These are phyloP conservation scores for Nasonia vitripennis DNA, from an alignment of 1,140 invertebrate genomes.

Conservation along the genomic window DNA sequence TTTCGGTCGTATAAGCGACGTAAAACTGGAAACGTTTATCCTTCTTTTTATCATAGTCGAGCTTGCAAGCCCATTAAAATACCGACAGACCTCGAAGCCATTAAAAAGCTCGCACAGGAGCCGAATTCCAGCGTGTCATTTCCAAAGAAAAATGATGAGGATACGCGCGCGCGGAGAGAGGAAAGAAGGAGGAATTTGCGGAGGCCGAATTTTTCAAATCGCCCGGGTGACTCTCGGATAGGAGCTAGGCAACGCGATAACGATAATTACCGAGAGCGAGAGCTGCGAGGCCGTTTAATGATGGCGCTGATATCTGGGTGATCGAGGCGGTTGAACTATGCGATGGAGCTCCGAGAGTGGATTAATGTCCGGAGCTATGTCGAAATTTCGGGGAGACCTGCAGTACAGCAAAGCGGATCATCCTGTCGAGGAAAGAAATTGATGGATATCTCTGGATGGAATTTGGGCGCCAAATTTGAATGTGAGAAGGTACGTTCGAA, in stretches of 20 bases:
- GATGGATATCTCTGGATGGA: not conserved
- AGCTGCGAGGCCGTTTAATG: slow-evolving; percentile 3
- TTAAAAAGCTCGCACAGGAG: not conserved
- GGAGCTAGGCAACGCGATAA: slow-evolving; percentile 17
- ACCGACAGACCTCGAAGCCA: not conserved
- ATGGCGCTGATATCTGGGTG: not conserved
- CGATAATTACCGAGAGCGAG: slow-evolving; percentile 18
- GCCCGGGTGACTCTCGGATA: not conserved
- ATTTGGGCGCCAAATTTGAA: not conserved
- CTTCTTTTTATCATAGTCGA: not conserved
- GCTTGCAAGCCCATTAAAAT: not conserved
- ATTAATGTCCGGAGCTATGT: not conserved
- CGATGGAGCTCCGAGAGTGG: not conserved
- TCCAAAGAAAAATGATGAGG: slow-evolving; percentile 28
- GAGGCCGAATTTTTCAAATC: slow-evolving; percentile 30
- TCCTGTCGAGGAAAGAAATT: not conserved
- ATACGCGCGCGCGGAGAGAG: not conserved
- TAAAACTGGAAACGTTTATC: too few species aligned
- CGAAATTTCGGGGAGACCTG: not conserved
- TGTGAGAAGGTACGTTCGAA: not conserved
- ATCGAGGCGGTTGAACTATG: not conserved
- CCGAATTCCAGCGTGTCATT: slow-evolving; percentile 1
- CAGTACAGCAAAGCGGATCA: not conserved
- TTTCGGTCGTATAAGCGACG: not conserved
- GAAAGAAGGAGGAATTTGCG: not conserved